These are phyloP conservation scores for Okamejei kenojei DNA, from an alignment of 2,797 vertebrate species.

Conservation along the genomic window DNA sequence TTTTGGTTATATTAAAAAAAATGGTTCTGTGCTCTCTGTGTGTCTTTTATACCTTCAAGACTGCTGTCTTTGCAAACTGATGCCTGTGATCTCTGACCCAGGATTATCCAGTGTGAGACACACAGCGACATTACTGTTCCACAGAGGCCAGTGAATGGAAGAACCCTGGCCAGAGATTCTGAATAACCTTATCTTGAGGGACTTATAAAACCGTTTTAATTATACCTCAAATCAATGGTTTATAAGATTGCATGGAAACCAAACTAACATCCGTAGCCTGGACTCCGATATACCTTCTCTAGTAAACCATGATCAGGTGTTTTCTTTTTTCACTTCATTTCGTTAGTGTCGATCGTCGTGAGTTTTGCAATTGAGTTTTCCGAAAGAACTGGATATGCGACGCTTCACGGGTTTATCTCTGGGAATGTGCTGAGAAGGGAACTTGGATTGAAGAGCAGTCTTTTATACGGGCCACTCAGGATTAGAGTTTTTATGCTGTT, in stretches of 20 bases:
- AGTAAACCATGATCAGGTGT: not conserved
- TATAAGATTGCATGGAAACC: not conserved
- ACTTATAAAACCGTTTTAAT: conserved; percentile 23
- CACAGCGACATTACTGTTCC: conserved; percentile 32
- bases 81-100: conserved; percentile 30
- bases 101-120: conserved; percentile 25
- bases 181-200: conserved; percentile 30
- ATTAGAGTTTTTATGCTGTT: conserved; percentile 50
- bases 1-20: too few species aligned
- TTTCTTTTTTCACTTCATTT: not conserved
- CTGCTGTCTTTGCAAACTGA: conserved; percentile 34
- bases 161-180: not conserved
- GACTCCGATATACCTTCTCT: not conserved
- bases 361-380: not conserved
- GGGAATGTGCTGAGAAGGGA: conserved; percentile 7
- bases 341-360: not conserved
- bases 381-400: not conserved
- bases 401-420: not conserved
- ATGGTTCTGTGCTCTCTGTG: not conserved
- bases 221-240: not conserved
- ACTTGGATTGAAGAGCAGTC: conserved; percentile 26
- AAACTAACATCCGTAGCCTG: not conserved
- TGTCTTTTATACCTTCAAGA: conserved; percentile 29
- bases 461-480: conserved; percentile 24
- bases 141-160: not conserved